Percentiles rank a stretch among this genome's conserved stretches.
Evolutionary conservation across 2,888 invertebrate genomes (phyloP).

Genomic region (Drosophila falleni): DNA sequence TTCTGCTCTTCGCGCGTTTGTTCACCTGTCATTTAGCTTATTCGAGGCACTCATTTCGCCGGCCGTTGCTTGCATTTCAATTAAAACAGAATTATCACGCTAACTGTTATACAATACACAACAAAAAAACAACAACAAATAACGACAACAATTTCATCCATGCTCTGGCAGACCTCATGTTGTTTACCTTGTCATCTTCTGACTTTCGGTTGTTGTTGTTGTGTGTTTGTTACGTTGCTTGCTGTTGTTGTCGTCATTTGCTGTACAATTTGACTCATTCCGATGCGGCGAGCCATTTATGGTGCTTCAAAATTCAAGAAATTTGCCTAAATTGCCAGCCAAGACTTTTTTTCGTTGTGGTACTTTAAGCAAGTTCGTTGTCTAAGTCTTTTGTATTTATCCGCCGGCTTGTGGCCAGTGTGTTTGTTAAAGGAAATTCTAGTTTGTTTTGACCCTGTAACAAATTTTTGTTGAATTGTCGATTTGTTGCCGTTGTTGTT

Average conservation of each 20-base stretch:
- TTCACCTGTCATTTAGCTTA: conserved; percentile 62
- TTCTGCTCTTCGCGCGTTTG: conserved; percentile 57
- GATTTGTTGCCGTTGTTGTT: conserved; percentile 30
- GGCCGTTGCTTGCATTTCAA: conserved; percentile 52
- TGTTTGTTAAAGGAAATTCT: conserved; percentile 70
- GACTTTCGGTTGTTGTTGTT: conserved; percentile 47
- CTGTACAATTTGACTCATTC: conserved; percentile 57
- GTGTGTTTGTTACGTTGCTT: conserved; percentile 49
- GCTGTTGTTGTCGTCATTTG: conserved; percentile 56
- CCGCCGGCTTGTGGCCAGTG: conserved; percentile 28
- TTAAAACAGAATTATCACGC: conserved; percentile 70
- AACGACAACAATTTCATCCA: conserved; percentile 24
- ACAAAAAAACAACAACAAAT: not conserved
- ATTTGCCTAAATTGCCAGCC: conserved; percentile 68
- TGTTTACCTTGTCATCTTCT: conserved; percentile 34
- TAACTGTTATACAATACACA: conserved; percentile 52
- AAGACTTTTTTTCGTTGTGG: conserved; percentile 14
- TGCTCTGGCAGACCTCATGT: conserved; percentile 24
- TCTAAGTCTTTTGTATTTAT: conserved; percentile 71
- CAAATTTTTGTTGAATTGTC: conserved; percentile 62
- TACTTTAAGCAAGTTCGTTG: conserved; percentile 64
- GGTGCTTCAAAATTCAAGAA: conserved; percentile 66
- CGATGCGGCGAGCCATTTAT: conserved; percentile 54
- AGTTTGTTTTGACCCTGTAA: conserved; percentile 75
- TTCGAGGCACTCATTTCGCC: conserved; percentile 30